Evolutionary conservation across 2,888 invertebrate species (phyloP).

Genomic region (Crocallis elinguaria): DNA sequence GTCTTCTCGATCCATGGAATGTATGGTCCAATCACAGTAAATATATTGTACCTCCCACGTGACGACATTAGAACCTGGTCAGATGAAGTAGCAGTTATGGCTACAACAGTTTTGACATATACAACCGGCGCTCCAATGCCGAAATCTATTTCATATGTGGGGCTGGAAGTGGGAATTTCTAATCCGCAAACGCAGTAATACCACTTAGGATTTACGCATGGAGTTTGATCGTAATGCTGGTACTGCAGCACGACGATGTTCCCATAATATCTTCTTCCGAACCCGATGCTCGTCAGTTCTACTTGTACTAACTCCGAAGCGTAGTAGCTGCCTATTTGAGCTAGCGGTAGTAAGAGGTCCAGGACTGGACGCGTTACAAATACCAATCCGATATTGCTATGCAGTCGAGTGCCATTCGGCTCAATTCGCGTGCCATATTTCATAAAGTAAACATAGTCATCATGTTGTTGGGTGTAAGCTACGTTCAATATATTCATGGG

Average conservation of each 20-base stretch:
- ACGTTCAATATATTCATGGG: constrained; percentile 44
- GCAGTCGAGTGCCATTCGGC: constrained; percentile 51
- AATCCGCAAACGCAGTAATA: constrained; percentile 68
- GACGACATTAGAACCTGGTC: constrained; percentile 45
- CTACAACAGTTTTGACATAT: constrained; percentile 51
- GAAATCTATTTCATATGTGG: constrained; percentile 51
- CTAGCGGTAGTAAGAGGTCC: constrained; percentile 46
- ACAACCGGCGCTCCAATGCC: constrained; percentile 67
- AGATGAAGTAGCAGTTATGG: constrained; percentile 54
- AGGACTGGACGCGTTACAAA: constrained; percentile 49
- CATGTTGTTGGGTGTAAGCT: constrained; percentile 48
- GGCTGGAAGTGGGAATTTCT: constrained; percentile 43
- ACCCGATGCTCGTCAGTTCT: constrained; percentile 56
- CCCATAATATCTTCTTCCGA: constrained; percentile 45
- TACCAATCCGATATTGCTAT: constrained; percentile 66
- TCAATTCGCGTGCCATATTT: constrained; percentile 41
- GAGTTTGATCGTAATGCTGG: constrained; percentile 55
- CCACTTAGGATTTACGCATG: constrained; percentile 67
- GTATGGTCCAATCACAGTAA: constrained; percentile 66
- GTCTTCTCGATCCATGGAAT: constrained; percentile 61
- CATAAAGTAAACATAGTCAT: constrained; percentile 56
- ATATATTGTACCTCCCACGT: constrained; percentile 57
- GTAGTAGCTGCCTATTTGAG: constrained; percentile 52
- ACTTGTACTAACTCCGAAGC: constrained; percentile 56
- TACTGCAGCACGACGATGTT: constrained; percentile 50